Evolutionary conservation across 2,797 vertebrate species (phyloP).

Genomic region (Arrhamphus sclerolepis): DNA sequence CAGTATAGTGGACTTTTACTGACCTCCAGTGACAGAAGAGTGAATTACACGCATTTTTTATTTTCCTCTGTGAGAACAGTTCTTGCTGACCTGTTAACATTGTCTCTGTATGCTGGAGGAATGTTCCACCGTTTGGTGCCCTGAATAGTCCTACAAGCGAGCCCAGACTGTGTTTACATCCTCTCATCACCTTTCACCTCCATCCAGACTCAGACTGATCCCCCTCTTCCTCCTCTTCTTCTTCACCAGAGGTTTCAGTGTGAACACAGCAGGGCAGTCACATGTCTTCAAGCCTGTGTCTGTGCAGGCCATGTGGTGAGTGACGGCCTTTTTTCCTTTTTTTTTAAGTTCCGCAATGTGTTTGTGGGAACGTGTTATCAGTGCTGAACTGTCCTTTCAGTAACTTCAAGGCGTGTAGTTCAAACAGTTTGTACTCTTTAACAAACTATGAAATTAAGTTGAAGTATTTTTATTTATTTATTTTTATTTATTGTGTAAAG

Average conservation of each 20-base stretch:
- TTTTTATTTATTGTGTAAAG: too few relatives aligned
- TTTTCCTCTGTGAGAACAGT: conserved; percentile 26
- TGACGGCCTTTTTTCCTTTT: conserved; percentile 29
- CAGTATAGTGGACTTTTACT: conserved; percentile 25
- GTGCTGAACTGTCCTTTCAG: background rate
- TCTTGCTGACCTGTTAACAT: conserved; percentile 71
- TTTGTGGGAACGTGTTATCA: background rate
- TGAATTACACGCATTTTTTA: conserved; percentile 19
- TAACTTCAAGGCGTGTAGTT: background rate
- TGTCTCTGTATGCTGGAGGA: conserved; percentile 61
- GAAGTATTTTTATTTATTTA: too few relatives aligned
- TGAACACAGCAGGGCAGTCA: conserved; percentile 91
- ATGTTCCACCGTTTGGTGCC: conserved; percentile 68
- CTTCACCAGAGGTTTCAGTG: conserved; percentile 90
- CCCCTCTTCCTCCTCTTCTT: conserved; percentile 20
- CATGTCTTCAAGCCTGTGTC: conserved; percentile 98
- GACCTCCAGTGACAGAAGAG: conserved; percentile 45
- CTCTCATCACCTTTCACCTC: conserved; percentile 11
- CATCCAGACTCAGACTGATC: conserved; percentile 30
- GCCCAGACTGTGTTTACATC: conserved; percentile 52
- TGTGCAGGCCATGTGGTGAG: conserved; percentile 99
- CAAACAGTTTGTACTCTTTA: background rate
- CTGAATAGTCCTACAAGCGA: conserved; percentile 56
- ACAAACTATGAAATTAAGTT: too few relatives aligned
- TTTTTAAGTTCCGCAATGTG: conserved; percentile 2